phyloP scores from a whole-genome alignment of 2,888 invertebrate genomes.

The Mimachlamys varia region DNA sequence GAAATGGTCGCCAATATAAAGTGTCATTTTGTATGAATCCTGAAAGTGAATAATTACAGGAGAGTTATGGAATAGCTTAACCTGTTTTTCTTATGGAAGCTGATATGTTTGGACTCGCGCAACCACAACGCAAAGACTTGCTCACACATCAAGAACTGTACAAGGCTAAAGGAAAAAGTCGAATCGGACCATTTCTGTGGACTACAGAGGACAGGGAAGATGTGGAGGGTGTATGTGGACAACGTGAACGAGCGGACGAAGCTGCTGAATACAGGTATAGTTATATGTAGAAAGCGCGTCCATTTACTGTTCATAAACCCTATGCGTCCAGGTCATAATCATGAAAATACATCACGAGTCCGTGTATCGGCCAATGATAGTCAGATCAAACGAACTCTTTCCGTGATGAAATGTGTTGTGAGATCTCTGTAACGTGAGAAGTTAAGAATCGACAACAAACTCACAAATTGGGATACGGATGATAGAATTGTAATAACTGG shows the following conservation, averaged over 20 bases:
- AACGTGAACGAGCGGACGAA: not conserved
- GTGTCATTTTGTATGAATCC: too few species aligned
- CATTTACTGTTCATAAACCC: not conserved
- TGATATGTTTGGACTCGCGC: not conserved
- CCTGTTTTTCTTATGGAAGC: not conserved
- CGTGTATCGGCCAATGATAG: not conserved
- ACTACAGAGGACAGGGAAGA: not conserved
- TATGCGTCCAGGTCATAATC: not conserved
- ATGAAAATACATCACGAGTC: not conserved
- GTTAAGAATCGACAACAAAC: too few species aligned
- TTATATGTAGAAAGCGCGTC: not conserved
- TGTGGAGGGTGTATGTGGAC: not conserved
- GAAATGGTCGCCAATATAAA: too few species aligned
- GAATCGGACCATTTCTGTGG: not conserved
- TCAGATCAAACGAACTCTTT: not conserved
- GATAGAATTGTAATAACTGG: too few species aligned
- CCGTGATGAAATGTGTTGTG: not conserved
- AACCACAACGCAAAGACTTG: not conserved
- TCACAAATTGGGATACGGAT: too few species aligned
- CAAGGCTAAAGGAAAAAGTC: not conserved
- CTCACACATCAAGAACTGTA: not conserved
- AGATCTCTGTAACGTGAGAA: not conserved
- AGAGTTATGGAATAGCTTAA: too few species aligned
- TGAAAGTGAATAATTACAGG: too few species aligned
- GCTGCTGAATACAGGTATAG: not conserved